These are phyloP conservation scores for Catostomus latipinnis DNA, from an alignment of 2,797 vertebrate genomes.

Conservation along the genomic window DNA sequence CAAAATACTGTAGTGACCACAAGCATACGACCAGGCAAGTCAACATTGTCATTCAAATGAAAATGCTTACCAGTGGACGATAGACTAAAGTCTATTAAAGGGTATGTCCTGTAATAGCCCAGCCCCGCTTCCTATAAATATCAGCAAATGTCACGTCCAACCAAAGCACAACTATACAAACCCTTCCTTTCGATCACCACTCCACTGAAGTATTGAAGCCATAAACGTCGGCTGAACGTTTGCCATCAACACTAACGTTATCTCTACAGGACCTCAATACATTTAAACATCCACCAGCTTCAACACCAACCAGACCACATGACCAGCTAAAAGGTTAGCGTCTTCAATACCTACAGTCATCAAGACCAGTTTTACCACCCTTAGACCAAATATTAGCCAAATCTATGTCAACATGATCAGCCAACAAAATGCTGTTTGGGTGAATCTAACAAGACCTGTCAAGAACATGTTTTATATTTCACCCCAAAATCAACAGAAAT, in stretches of 20 bases:
- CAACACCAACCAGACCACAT: background rate
- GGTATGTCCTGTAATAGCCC: background rate
- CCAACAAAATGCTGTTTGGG: background rate
- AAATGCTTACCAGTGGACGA: background rate
- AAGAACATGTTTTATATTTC: too few relatives aligned
- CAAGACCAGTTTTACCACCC: background rate
- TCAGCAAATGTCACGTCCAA: background rate
- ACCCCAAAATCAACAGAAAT: too few relatives aligned
- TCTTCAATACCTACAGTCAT: background rate
- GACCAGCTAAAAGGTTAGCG: background rate
- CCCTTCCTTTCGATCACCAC: background rate
- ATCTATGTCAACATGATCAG: background rate
- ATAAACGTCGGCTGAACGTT: background rate
- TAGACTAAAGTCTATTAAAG: background rate
- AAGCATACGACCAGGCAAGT: constrained; percentile 24
- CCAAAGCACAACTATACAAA: constrained; percentile 18
- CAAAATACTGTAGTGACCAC: background rate
- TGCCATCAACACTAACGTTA: background rate
- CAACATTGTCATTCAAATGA: background rate
- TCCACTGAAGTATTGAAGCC: background rate
- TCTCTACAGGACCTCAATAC: background rate
- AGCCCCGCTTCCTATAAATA: too few relatives aligned
- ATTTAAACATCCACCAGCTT: background rate
- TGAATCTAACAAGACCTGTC: too few relatives aligned
- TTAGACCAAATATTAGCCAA: background rate